Conservation (phyloP, 2,888 invertebrate species). For the Lydus trimaculatus region DNA sequence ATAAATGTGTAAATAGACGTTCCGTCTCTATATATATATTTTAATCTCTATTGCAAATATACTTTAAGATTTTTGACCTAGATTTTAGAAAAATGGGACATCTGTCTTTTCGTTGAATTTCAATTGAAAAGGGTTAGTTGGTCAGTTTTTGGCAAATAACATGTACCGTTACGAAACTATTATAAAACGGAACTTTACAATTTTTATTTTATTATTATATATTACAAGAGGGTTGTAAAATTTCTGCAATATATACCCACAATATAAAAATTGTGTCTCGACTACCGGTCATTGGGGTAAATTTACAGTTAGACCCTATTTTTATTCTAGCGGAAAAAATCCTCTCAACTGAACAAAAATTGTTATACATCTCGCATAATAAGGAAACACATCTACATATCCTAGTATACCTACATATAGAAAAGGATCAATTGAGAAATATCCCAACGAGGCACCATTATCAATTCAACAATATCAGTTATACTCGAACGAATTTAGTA, state of each 20-base stretch:
- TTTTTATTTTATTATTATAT: not conserved
- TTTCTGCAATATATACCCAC: not conserved
- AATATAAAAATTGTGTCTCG: not conserved
- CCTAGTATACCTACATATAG: not conserved
- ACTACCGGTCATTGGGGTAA: not conserved
- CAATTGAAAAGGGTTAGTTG: conserved; percentile 9
- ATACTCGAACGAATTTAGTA: not conserved
- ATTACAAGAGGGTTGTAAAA: not conserved
- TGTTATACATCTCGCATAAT: not conserved
- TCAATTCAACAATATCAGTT: not conserved
- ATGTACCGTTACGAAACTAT: too few relatives aligned
- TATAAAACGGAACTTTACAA: conserved; percentile 7
- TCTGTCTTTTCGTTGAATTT: conserved; percentile 34
- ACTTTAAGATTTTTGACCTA: conserved; percentile 51
- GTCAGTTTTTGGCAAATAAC: conserved; percentile 11
- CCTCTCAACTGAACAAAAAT: not conserved
- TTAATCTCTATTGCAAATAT: conserved; percentile 54
- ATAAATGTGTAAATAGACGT: not conserved
- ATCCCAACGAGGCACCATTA: not conserved
- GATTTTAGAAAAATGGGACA: conserved; percentile 42
- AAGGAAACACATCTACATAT: too few relatives aligned
- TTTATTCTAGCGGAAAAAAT: not conserved
- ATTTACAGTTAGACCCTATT: not conserved
- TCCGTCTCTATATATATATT: conserved; percentile 29
- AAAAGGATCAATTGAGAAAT: not conserved